phyloP scores from a whole-genome alignment of 2,888 invertebrate species.

The Lypha dubia region DNA sequence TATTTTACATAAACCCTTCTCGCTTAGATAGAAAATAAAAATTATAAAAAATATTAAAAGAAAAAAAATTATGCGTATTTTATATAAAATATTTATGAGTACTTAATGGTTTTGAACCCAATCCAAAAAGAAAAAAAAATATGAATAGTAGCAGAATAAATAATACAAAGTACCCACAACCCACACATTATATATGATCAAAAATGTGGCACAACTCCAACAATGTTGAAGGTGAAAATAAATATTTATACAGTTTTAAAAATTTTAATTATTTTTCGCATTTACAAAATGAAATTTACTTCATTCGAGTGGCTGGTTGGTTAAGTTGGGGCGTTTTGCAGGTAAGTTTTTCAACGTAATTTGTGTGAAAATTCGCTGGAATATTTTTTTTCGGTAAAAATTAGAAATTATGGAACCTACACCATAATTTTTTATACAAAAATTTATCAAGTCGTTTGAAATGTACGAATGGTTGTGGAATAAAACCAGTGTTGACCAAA shows the following conservation, averaged over 20 bases:
- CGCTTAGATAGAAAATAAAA: neutral
- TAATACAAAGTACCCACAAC: conserved; percentile 14
- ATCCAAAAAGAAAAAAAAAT: conserved; percentile 17
- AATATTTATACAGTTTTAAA: conserved; percentile 37
- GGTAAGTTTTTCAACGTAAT: neutral
- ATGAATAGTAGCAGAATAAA: neutral
- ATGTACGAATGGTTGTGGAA: too few relatives aligned
- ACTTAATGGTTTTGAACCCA: conserved; percentile 65
- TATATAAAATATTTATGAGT: conserved; percentile 65
- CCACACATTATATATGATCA: neutral
- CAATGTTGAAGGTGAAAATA: conserved; percentile 42
- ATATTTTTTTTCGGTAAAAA: too few relatives aligned
- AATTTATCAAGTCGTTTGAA: too few relatives aligned
- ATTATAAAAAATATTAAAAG: conserved; percentile 18
- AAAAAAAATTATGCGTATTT: conserved; percentile 65
- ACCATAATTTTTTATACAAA: too few relatives aligned
- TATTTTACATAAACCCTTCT: conserved; percentile 25
- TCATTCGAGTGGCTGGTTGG: neutral
- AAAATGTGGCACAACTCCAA: conserved; percentile 57
- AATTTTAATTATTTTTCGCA: conserved; percentile 29
- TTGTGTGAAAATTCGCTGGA: too few relatives aligned
- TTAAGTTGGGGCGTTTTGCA: neutral
- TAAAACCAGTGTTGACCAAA: too few relatives aligned
- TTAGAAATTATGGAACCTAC: too few relatives aligned
- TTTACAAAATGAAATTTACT: conserved; percentile 20